A percentile compares a stretch with the other conserved stretches of the same genome.
These are phyloP conservation scores for Uria lomvia DNA, from an alignment of 2,113 vertebrate genomes.

Conservation along the genomic window DNA sequence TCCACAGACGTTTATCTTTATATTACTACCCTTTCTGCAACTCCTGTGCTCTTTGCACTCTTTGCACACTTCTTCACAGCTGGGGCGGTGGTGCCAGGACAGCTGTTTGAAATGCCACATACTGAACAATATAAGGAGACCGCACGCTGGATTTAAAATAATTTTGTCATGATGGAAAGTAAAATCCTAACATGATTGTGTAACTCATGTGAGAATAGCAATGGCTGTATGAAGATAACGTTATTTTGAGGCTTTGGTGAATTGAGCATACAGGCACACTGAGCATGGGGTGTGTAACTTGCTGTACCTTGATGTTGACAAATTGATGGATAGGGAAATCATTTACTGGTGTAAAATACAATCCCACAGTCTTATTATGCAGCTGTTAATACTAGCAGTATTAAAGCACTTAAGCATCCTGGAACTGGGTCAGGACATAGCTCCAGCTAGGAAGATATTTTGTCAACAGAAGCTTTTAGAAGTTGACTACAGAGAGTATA, in stretches of 20 bases:
- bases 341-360: not conserved
- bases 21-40: fast-evolving
- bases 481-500: not conserved
- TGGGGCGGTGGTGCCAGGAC: not conserved
- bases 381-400: not conserved
- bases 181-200: not conserved
- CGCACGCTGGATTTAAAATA: not conserved
- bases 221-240: fast-evolving
- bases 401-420: not conserved
- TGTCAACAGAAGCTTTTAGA: not conserved
- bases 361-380: not conserved
- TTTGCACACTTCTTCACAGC: not conserved
- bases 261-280: not conserved
- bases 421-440: not conserved
- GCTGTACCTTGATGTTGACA: not conserved
- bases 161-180: not conserved
- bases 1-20: not conserved
- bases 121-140: not conserved
- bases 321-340: not conserved
- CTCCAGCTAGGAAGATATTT: not conserved
- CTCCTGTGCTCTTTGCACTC: not conserved
- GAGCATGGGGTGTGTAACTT: not conserved
- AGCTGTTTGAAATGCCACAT: not conserved
- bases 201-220: not conserved
- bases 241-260: not conserved